Evolutionary conservation across 2,888 invertebrate genomes (phyloP).

Genomic region (Ormyrus pomaceus): DNA sequence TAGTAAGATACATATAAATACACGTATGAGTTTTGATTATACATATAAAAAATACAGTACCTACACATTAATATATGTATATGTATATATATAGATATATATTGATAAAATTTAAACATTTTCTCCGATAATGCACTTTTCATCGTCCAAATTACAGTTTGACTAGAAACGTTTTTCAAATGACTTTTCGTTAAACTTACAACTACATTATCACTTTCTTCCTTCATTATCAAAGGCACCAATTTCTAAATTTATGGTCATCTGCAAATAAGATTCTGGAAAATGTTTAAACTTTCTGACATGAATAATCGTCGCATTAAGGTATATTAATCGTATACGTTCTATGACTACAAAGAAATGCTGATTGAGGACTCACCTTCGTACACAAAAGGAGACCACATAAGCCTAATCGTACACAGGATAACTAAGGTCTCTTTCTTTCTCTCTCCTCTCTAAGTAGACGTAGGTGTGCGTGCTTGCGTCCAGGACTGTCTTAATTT

Average conservation of each 20-base stretch:
- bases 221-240: too few relatives aligned
- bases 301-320: too few relatives aligned
- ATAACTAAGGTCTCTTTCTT: background rate
- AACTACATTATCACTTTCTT: too few relatives aligned
- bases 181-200: too few relatives aligned
- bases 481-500: background rate
- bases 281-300: too few relatives aligned
- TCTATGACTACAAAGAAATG: too few relatives aligned
- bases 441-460: background rate
- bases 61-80: background rate
- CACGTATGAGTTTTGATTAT: constrained; percentile 21
- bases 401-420: background rate
- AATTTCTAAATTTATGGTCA: too few relatives aligned
- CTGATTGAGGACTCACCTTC: background rate
- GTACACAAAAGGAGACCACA: background rate
- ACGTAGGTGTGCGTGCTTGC: background rate
- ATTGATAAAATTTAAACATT: constrained; percentile 15
- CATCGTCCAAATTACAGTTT: too few relatives aligned
- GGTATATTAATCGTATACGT: too few relatives aligned
- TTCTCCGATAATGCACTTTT: background rate
- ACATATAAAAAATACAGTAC: constrained; percentile 20
- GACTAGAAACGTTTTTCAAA: too few relatives aligned
- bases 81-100: background rate
- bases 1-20: constrained; percentile 13
- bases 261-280: too few relatives aligned